phyloP scores from a whole-genome alignment of 2,888 invertebrate genomes.

The Ephialtes manifestator region DNA sequence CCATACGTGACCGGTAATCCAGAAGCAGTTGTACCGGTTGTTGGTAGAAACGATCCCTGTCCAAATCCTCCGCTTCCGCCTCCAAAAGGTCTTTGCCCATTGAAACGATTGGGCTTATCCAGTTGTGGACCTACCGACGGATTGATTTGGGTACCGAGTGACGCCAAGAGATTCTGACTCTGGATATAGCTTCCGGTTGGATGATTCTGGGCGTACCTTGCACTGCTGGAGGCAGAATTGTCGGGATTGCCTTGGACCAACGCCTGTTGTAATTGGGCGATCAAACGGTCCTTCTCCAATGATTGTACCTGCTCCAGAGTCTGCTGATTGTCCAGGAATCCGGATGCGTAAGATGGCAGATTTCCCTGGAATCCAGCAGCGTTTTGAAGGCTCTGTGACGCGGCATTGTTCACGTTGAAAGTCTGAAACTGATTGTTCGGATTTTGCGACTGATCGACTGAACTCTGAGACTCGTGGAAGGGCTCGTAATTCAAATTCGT shows the following conservation, averaged over 20 bases:
- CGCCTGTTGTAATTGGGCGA: constrained; percentile 79
- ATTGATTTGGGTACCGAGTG: constrained; percentile 54
- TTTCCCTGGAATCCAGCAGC: constrained; percentile 63
- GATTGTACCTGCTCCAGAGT: constrained; percentile 79
- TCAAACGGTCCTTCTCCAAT: constrained; percentile 81
- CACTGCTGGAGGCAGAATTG: constrained; percentile 57
- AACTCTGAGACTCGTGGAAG: constrained; percentile 67
- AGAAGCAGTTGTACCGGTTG: constrained; percentile 69
- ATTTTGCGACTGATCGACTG: constrained; percentile 68
- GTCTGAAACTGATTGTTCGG: constrained; percentile 66
- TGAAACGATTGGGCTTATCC: constrained; percentile 57
- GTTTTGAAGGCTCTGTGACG: constrained; percentile 36
- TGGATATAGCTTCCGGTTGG: constrained; percentile 71
- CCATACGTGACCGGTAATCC: constrained; percentile 55
- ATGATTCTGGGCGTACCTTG: constrained; percentile 76
- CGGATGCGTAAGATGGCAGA: constrained; percentile 81
- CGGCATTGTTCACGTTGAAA: constrained; percentile 20
- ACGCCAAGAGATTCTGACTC: constrained; percentile 65
- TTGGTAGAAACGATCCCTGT: constrained; percentile 73
- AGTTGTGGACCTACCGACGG: constrained; percentile 62
- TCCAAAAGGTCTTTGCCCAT: constrained; percentile 52
- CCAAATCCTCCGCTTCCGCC: constrained; percentile 70
- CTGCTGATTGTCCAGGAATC: constrained; percentile 77
- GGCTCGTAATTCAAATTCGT: constrained; percentile 81
- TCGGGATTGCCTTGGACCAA: constrained; percentile 74